Evolutionary conservation across 2,113 vertebrate genomes (phyloP).

Genomic region (Murina feae): DNA sequence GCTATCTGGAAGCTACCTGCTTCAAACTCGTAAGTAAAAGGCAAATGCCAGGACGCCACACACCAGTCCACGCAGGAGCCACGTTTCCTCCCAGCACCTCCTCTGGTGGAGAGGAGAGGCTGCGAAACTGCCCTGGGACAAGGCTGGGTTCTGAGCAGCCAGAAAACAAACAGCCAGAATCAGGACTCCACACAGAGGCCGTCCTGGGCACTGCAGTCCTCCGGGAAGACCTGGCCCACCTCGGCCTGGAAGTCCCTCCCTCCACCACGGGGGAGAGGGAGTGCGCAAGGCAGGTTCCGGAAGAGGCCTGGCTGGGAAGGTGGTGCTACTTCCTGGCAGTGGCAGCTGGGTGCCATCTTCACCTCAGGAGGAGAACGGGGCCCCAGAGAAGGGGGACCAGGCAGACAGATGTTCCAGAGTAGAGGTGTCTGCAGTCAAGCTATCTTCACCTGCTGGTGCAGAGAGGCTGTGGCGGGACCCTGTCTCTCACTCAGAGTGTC

Average conservation of each 20-base stretch:
- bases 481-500: background rate
- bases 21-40: background rate
- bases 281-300: rapidly evolving
- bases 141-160: background rate
- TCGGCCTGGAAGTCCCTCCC: background rate
- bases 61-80: background rate
- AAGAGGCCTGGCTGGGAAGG: background rate
- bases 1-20: background rate
- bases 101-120: background rate
- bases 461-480: background rate
- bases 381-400: background rate
- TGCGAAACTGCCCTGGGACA: background rate
- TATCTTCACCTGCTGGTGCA: background rate
- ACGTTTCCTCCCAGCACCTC: background rate
- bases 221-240: background rate
- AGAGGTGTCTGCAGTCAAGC: background rate
- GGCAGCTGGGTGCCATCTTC: background rate
- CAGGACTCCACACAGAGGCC: constrained; percentile 82
- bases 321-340: too few species aligned
- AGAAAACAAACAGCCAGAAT: constrained; percentile 46
- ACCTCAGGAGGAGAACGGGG: background rate
- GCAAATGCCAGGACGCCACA: background rate
- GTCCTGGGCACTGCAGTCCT: constrained; percentile 77
- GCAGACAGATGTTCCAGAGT: background rate
- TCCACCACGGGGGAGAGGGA: background rate